Conservation (phyloP, 1,140 invertebrate species). For the Drosophila subobscura region DNA sequence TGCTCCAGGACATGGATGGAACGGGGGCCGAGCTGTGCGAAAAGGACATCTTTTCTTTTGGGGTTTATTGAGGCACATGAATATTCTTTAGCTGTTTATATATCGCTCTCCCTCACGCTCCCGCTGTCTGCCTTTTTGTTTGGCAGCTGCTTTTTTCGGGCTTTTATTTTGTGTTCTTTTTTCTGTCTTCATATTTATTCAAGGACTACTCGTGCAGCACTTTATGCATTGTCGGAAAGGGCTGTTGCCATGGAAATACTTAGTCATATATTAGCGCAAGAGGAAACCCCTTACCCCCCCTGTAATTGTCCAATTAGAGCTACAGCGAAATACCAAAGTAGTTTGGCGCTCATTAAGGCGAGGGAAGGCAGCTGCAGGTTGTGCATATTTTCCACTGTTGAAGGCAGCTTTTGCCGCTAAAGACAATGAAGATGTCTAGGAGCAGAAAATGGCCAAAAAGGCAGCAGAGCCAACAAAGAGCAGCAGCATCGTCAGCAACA, state of each 20-base stretch:
- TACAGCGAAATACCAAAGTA: slow-evolving; percentile 22
- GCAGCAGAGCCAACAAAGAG: background rate
- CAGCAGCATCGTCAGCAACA: background rate
- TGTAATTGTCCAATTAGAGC: slow-evolving; percentile 42
- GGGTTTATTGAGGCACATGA: slow-evolving; percentile 78
- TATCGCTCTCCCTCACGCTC: background rate
- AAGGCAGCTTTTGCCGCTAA: background rate
- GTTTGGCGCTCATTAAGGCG: slow-evolving; percentile 36
- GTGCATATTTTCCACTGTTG: slow-evolving; percentile 8
- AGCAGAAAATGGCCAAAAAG: slow-evolving; percentile 8
- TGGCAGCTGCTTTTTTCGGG: slow-evolving; percentile 24
- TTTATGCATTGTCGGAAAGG: slow-evolving; percentile 39
- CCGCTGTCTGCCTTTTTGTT: slow-evolving; percentile 14
- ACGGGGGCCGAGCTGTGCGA: slow-evolving; percentile 6
- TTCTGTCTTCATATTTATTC: slow-evolving; percentile 33
- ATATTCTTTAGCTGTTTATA: slow-evolving; percentile 69
- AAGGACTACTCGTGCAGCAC: slow-evolving; percentile 38
- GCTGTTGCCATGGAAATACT: slow-evolving; percentile 17
- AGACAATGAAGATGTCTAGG: too few relatives aligned
- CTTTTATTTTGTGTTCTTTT: slow-evolving; percentile 32
- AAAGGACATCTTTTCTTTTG: slow-evolving; percentile 74
- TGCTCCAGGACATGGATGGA: slow-evolving; percentile 23
- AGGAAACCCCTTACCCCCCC: background rate
- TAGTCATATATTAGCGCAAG: slow-evolving; percentile 16
- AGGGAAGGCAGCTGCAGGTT: slow-evolving; percentile 5